These are phyloP conservation scores for Halichoeres trimaculatus DNA, from an alignment of 2,113 vertebrate species.

Conservation along the genomic window DNA sequence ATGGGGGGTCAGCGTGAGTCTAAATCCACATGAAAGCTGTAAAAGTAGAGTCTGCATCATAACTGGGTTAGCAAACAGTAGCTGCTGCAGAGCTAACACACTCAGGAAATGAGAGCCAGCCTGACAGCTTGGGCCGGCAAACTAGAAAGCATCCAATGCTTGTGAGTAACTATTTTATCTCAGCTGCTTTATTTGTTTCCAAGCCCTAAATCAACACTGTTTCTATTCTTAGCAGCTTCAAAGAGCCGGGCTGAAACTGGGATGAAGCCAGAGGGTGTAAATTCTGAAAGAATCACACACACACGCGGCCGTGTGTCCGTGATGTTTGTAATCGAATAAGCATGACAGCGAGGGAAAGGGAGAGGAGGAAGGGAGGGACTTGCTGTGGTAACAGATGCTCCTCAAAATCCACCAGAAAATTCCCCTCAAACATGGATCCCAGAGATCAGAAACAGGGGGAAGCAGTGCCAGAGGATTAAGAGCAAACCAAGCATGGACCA, in stretches of 20 bases:
- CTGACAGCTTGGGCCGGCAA: too few relatives aligned
- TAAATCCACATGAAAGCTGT: neutral
- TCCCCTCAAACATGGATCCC: conserved; percentile 38
- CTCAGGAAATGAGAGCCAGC: neutral
- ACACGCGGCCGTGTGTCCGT: conserved; percentile 18
- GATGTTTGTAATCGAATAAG: conserved; percentile 59
- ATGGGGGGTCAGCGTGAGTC: neutral
- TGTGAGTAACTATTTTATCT: neutral
- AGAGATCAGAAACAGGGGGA: conserved; percentile 38
- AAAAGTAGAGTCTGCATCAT: neutral
- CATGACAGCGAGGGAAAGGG: conserved; percentile 26
- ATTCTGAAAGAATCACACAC: conserved; percentile 50
- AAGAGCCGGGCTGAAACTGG: conserved; percentile 6
- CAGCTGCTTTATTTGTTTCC: neutral
- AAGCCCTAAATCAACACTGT: neutral
- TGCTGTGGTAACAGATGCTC: conserved; percentile 53
- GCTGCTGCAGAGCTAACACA: neutral
- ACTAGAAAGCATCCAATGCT: neutral
- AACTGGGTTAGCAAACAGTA: neutral
- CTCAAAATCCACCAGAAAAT: conserved; percentile 42
- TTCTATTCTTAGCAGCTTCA: neutral
- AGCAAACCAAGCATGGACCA: conserved; percentile 28
- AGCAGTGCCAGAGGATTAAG: conserved; percentile 34
- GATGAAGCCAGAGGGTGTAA: conserved; percentile 27
- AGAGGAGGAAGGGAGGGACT: neutral